Conservation (phyloP, 2,888 invertebrate species). For the Meghimatium bilineatum region DNA sequence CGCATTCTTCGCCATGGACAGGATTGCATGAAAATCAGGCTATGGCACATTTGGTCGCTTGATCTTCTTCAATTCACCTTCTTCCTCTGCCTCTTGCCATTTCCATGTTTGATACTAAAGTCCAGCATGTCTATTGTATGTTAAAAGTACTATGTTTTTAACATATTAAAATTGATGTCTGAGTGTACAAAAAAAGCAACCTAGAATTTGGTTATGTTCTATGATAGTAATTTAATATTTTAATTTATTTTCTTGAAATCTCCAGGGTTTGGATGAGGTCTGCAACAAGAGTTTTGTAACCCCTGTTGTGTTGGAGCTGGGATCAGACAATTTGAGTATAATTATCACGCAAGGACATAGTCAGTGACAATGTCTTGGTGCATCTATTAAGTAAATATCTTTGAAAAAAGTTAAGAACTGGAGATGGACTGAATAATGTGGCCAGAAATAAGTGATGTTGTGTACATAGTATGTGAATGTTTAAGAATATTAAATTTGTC, state of each 20-base stretch:
- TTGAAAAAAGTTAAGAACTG: not conserved
- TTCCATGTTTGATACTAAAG: no score
- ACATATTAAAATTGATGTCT: no score
- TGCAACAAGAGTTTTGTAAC: constrained; percentile 84
- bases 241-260: not conserved
- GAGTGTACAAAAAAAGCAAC: no score
- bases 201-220: no score
- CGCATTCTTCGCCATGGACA: no score
- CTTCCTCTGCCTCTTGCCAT: no score
- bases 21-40: no score
- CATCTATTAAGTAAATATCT: not conserved
- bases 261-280: constrained; percentile 82
- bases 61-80: no score
- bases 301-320: constrained; percentile 80
- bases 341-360: not conserved
- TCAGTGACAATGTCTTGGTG: not conserved
- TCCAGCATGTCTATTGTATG: no score
- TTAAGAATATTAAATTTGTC: not conserved
- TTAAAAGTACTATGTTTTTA: no score
- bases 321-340: not conserved
- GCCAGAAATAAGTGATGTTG: not conserved
- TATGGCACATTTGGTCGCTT: no score
- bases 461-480: not conserved
- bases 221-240: not conserved
- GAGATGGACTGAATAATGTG: not conserved